Percentiles rank a stretch among this genome's conserved stretches.
Conservation (phyloP, 1,140 invertebrate genomes). For the Orius insidiosus region DNA sequence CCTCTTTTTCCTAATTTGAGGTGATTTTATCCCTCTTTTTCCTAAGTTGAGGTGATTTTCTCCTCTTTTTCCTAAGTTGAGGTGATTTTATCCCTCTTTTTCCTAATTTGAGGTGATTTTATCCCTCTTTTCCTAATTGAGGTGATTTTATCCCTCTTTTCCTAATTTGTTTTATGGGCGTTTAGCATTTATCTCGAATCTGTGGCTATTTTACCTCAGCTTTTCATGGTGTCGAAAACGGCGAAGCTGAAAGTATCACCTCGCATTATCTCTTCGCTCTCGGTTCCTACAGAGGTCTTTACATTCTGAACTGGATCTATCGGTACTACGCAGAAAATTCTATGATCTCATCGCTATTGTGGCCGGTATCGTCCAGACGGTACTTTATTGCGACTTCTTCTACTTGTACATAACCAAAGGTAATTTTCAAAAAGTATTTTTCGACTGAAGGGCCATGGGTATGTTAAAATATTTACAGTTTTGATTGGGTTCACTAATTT, state of each 20-base stretch:
- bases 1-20: no score
- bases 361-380: conserved; percentile 90
- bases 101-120: no score
- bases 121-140: no score
- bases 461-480: no score
- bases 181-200: conserved; percentile 99
- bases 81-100: no score
- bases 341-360: conserved; percentile 94
- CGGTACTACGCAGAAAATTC: conserved; percentile 83
- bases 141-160: no score
- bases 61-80: no score
- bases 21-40: no score
- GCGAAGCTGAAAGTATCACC: conserved; percentile 98
- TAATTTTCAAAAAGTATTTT: conserved; percentile 28
- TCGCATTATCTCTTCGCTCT: conserved; percentile 98
- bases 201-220: conserved; percentile 94
- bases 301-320: conserved; percentile 98
- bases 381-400: conserved; percentile 99
- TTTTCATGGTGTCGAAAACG: conserved; percentile 99
- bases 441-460: no score
- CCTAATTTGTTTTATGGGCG: conserved; percentile 96
- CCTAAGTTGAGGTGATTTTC: no score
- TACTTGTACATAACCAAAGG: conserved; percentile 99
- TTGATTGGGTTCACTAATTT: no score
- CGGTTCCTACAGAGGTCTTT: conserved; percentile 88